phyloP scores from a whole-genome alignment of 2,888 invertebrate genomes.

The Mallateleia sp. region DNA sequence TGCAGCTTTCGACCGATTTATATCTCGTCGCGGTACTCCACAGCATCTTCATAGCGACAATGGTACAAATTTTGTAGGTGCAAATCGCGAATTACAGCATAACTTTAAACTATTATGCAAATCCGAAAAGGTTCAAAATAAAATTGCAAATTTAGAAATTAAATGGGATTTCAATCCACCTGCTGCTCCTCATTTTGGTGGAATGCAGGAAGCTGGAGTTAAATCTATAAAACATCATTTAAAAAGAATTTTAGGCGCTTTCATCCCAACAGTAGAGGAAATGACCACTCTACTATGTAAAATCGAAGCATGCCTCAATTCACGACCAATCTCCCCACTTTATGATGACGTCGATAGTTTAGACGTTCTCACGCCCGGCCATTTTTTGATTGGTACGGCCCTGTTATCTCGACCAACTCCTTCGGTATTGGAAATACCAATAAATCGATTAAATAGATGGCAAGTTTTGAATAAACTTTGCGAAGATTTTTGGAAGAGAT shows the following conservation, averaged over 20 bases:
- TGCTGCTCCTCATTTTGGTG: background rate
- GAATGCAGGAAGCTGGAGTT: background rate
- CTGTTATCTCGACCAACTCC: background rate
- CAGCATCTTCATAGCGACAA: slow-evolving; percentile 28
- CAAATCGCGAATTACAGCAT: background rate
- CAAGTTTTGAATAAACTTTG: background rate
- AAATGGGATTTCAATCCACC: background rate
- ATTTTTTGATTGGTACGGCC: background rate
- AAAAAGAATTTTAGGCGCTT: background rate
- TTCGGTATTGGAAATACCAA: background rate
- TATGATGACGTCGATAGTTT: background rate
- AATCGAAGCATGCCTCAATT: slow-evolving; percentile 22
- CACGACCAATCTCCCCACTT: slow-evolving; percentile 1
- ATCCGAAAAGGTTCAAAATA: no score
- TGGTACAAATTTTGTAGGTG: slow-evolving; percentile 32
- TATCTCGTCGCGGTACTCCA: slow-evolving; percentile 38
- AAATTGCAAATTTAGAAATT: background rate
- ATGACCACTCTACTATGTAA: slow-evolving; percentile 15
- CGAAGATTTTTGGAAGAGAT: background rate
- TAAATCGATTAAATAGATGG: background rate
- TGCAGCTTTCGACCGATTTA: slow-evolving; percentile 43
- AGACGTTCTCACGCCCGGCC: background rate
- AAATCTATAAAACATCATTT: slow-evolving; percentile 9
- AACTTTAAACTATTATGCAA: background rate
- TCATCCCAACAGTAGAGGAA: slow-evolving; percentile 17